A percentile compares a stretch with the other conserved stretches of the same genome.
phyloP scores from a whole-genome alignment of 2,113 vertebrate species.

The Trematocara macrostoma region DNA sequence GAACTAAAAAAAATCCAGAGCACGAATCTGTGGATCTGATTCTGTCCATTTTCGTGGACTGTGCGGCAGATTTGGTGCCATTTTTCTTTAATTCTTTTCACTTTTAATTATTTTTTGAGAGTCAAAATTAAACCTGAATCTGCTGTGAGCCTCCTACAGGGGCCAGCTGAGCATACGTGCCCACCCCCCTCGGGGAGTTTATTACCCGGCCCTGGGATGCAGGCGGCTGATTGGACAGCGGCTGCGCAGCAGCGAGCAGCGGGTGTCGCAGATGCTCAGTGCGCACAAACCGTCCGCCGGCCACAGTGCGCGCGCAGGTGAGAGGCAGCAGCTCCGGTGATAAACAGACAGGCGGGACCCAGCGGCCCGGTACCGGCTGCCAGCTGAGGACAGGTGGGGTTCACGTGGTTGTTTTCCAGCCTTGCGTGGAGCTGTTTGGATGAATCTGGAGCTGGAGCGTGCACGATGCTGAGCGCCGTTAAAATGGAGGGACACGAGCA shows the following conservation, averaged over 20 bases:
- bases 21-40: not conserved
- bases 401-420: not conserved
- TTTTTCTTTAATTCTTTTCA: not conserved
- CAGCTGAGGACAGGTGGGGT: not conserved
- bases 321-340: not conserved
- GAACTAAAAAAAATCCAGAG: not conserved
- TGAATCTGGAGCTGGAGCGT: not conserved
- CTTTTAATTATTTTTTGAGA: not conserved
- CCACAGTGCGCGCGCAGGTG: not conserved
- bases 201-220: not conserved
- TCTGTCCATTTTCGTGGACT: not conserved
- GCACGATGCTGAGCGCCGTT: conserved; percentile 89
- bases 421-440: not conserved
- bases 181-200: not conserved
- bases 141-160: not conserved
- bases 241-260: not conserved
- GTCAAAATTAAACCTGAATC: not conserved
- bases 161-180: not conserved
- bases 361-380: not conserved
- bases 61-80: not conserved
- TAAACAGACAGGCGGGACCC: not conserved
- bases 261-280: conserved; percentile 66
- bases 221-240: conserved; percentile 10
- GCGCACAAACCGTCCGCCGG: conserved; percentile 52
- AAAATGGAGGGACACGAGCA: conserved; percentile 95